Conservation (phyloP, 2,888 invertebrate genomes). For the Caenorhabditis macrosperma region DNA sequence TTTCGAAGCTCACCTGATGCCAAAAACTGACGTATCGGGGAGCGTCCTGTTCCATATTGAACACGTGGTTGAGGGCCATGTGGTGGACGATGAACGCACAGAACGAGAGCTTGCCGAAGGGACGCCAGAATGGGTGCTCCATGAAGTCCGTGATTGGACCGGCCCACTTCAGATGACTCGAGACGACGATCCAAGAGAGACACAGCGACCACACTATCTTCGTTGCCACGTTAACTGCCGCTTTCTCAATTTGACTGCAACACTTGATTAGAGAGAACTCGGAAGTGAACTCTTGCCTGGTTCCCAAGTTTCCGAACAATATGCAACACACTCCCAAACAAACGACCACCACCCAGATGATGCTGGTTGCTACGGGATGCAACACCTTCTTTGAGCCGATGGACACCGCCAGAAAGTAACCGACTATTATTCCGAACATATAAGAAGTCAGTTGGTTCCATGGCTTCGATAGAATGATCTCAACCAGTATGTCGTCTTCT, state of each 20-base stretch:
- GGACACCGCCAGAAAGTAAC: constrained; percentile 18
- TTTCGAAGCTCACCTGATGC: constrained; percentile 13
- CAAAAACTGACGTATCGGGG: constrained; percentile 30
- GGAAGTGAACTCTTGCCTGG: neutral
- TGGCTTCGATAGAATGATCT: constrained; percentile 29
- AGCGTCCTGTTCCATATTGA: constrained; percentile 50
- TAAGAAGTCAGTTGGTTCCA: constrained; percentile 44
- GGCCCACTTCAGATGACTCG: constrained; percentile 81
- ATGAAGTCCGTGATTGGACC: constrained; percentile 86
- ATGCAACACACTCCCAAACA: neutral
- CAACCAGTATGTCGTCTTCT: constrained; percentile 22
- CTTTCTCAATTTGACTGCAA: constrained; percentile 24
- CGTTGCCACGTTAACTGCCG: constrained; percentile 36
- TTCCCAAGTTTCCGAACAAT: constrained; percentile 17
- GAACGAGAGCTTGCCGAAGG: constrained; percentile 91
- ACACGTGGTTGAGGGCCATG: constrained; percentile 40
- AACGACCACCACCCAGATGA: constrained; percentile 20
- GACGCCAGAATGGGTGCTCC: constrained; percentile 88
- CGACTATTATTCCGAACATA: constrained; percentile 31
- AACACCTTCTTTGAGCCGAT: constrained; percentile 8
- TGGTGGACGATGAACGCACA: constrained; percentile 87
- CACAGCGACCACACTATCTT: constrained; percentile 81
- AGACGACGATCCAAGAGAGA: constrained; percentile 81
- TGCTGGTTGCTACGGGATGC: constrained; percentile 5
- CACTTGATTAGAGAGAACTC: neutral